Conservation (phyloP, 2,113 vertebrate species). For the Pluvialis apricaria region DNA sequence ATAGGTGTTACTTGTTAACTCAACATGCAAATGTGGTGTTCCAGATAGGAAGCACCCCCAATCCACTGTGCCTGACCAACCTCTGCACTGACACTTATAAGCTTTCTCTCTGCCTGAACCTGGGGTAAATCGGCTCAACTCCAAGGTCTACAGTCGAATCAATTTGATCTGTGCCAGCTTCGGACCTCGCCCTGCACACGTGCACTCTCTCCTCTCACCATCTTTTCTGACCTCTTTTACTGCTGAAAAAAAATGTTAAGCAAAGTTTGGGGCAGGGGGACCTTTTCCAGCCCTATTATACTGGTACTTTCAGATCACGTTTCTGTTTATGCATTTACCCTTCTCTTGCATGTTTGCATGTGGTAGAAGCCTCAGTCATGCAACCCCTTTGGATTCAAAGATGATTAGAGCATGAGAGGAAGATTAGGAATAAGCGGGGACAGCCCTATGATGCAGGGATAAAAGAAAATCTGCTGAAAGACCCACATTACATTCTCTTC, state of each 20-base stretch:
- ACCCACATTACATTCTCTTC: background rate
- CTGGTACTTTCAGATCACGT: background rate
- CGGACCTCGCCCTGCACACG: background rate
- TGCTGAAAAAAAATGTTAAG: background rate
- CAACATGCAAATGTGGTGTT: background rate
- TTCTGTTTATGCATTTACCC: background rate
- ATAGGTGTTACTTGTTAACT: background rate
- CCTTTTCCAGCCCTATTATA: background rate
- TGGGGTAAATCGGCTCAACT: background rate
- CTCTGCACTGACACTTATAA: background rate
- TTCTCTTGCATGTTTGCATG: background rate
- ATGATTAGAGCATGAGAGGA: background rate
- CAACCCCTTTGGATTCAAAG: background rate
- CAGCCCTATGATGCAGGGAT: background rate
- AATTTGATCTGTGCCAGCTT: background rate
- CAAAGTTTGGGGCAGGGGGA: background rate
- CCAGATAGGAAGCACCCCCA: background rate
- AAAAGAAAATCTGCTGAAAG: background rate
- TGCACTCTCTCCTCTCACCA: background rate
- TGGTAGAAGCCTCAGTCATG: background rate
- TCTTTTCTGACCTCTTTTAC: background rate
- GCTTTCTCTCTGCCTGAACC: background rate
- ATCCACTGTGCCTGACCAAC: background rate
- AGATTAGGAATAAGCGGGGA: background rate
- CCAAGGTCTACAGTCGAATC: background rate